A percentile compares a stretch with the other conserved stretches of the same genome.
phyloP scores from a whole-genome alignment of 1,140 invertebrate genomes.

The Stegodyphus mimosarum region DNA sequence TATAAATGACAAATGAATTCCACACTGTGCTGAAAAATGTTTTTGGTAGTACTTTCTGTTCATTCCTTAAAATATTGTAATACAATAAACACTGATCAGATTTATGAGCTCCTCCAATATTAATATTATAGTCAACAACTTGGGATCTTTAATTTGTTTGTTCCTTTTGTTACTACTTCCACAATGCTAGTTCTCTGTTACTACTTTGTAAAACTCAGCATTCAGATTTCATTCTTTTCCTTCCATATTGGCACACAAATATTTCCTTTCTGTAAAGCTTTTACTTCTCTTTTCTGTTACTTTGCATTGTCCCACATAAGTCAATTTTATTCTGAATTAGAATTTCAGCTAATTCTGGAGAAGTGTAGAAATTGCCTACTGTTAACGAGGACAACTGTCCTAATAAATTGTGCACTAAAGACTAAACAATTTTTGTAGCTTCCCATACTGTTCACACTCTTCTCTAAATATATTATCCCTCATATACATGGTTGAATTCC shows the following conservation, averaged over 20 bases:
- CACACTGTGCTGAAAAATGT: background rate
- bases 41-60: slow-evolving; percentile 13
- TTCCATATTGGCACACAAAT: background rate
- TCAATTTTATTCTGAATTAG: background rate
- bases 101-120: background rate
- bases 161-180: background rate
- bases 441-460: background rate
- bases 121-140: background rate
- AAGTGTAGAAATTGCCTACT: slow-evolving; percentile 4
- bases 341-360: background rate
- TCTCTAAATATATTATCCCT: background rate
- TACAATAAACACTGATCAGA: slow-evolving; percentile 7
- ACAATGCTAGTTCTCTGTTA: no score
- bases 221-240: background rate
- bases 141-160: background rate
- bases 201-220: background rate
- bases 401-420: background rate
- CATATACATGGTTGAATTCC: background rate
- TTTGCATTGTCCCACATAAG: background rate
- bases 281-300: background rate
- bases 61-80: background rate
- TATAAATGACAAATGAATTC: slow-evolving; percentile 4
- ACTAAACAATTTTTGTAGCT: background rate
- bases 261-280: slow-evolving; percentile 6
- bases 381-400: background rate